A percentile compares a stretch with the other conserved stretches of the same genome.
Conservation (phyloP, 2,797 vertebrate species). For the Poeciliopsis presidionis region DNA sequence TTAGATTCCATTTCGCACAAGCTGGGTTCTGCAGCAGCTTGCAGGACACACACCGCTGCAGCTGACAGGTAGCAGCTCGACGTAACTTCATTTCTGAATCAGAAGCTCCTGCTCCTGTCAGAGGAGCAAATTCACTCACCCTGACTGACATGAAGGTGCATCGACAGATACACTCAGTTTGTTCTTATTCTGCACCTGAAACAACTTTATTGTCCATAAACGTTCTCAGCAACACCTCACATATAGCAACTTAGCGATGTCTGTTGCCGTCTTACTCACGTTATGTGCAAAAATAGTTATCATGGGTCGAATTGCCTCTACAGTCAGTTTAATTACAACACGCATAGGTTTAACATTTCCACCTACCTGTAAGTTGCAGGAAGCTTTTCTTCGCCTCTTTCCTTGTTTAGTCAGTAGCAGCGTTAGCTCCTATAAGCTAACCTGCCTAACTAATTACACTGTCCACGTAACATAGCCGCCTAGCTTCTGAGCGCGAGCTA, state of each 20-base stretch:
- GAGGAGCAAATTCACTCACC: neutral
- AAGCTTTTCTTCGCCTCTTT: constrained; percentile 48
- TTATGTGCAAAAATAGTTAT: neutral
- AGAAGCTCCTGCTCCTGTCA: neutral
- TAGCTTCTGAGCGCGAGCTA: constrained; percentile 44
- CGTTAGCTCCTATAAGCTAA: constrained; percentile 67
- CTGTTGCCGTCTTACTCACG: neutral
- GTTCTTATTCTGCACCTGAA: neutral
- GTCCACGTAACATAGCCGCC: constrained; percentile 46
- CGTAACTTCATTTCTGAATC: neutral
- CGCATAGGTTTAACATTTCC: constrained; percentile 2
- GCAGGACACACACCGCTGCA: neutral
- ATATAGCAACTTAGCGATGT: constrained; percentile 19
- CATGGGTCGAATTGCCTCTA: neutral
- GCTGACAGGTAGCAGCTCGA: neutral
- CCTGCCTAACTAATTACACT: constrained; percentile 60
- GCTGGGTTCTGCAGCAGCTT: neutral
- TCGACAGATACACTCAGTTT: neutral
- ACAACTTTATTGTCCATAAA: neutral
- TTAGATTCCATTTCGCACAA: neutral
- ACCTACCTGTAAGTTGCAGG: constrained; percentile 64
- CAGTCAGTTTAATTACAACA: neutral
- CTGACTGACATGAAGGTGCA: neutral
- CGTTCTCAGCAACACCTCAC: neutral
- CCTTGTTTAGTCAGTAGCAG: constrained; percentile 51